Conservation (phyloP, 64 coral and sea anemone genomes). For the Stichodactyla mertensii region DNA sequence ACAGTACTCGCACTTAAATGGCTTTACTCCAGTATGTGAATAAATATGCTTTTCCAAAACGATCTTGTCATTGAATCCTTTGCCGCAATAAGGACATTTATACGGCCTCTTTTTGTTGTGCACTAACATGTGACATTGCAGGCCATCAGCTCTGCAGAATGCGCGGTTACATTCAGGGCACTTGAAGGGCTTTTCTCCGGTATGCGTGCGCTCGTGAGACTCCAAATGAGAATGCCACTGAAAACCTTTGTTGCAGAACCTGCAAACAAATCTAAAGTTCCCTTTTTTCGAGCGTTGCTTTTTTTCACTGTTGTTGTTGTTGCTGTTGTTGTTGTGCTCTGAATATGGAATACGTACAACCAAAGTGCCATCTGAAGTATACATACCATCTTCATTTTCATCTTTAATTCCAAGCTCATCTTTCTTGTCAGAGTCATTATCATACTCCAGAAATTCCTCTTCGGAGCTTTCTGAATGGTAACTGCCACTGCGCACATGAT, state of each 20-base stretch:
- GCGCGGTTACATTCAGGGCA: conserved; percentile 77
- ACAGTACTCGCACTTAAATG: conserved; percentile 93
- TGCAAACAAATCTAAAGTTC: conserved; percentile 62
- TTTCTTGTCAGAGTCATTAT: not conserved
- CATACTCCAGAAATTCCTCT: conserved; percentile 35
- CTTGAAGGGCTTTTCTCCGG: conserved; percentile 90
- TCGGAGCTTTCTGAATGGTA: conserved; percentile 34
- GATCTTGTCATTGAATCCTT: conserved; percentile 82
- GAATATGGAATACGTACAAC: conserved; percentile 35
- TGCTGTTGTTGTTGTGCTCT: conserved; percentile 14
- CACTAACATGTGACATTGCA: conserved; percentile 91
- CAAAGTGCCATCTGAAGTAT: conserved; percentile 36
- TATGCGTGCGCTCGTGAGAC: conserved; percentile 87
- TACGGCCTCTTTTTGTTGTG: conserved; percentile 91
- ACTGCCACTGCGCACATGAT: conserved; percentile 10
- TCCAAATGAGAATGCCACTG: conserved; percentile 90
- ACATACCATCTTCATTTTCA: conserved; percentile 7
- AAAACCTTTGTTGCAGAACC: conserved; percentile 76
- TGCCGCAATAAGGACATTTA: conserved; percentile 79
- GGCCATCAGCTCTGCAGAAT: conserved; percentile 81
- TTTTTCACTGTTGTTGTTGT: conserved; percentile 15
- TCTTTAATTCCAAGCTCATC: not conserved
- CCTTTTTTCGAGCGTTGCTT: not conserved
- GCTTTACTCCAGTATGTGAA: conserved; percentile 85
- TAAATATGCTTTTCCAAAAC: conserved; percentile 84